A percentile compares a stretch with the other conserved stretches of the same genome.
Evolutionary conservation across 2,888 invertebrate species (phyloP).

Genomic region (Dione juno): DNA sequence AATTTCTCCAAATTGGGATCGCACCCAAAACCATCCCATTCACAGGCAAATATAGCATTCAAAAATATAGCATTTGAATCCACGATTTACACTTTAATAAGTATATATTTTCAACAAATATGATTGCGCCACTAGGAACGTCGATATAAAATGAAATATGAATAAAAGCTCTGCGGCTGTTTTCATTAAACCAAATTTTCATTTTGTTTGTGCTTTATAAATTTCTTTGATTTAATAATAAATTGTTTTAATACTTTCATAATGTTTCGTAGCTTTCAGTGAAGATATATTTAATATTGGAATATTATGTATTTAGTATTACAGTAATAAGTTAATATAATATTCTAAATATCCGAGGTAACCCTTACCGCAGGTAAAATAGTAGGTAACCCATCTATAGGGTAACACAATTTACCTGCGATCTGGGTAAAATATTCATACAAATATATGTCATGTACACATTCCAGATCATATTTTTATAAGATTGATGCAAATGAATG

Average conservation of each 20-base stretch:
- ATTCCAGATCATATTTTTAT: not conserved
- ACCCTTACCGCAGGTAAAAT: no score
- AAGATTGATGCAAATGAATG: not conserved
- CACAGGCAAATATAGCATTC: no score
- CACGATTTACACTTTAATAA: not conserved
- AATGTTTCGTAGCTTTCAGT: not conserved
- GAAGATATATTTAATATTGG: not conserved
- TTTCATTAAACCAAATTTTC: slow-evolving; percentile 22
- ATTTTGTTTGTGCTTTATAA: slow-evolving; percentile 1
- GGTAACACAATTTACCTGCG: no score
- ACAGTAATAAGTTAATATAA: no score
- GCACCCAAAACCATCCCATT: no score
- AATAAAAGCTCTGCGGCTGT: slow-evolving; percentile 13
- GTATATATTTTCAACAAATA: not conserved
- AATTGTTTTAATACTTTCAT: slow-evolving; percentile 3
- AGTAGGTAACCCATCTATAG: no score
- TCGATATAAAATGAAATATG: slow-evolving; percentile 10
- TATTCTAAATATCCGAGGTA: no score
- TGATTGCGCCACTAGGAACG: not conserved
- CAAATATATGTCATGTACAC: not conserved
- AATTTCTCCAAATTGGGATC: no score
- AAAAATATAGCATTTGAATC: not conserved
- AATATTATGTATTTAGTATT: no score
- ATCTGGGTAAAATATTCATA: not conserved
- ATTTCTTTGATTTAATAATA: slow-evolving; percentile 15